Evolutionary conservation across 2,888 invertebrate species (phyloP).

Genomic region (Chironomus riparius): DNA sequence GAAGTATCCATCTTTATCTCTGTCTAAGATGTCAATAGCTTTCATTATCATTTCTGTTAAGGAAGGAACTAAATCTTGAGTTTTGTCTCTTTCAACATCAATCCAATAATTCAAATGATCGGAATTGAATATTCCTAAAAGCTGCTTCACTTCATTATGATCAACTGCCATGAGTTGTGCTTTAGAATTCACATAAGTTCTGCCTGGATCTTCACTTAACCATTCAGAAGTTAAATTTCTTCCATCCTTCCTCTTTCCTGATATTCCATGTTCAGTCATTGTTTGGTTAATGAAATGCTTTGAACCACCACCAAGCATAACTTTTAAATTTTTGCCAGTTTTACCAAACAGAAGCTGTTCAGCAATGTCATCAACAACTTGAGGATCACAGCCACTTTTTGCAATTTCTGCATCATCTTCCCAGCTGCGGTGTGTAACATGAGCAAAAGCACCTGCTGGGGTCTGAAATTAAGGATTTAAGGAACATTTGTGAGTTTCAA

Average conservation of each 20-base stretch:
- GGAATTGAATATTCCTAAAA: conserved; percentile 39
- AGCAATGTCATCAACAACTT: conserved; percentile 59
- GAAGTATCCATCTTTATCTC: conserved; percentile 59
- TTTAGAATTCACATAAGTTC: conserved; percentile 47
- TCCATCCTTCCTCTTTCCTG: conserved; percentile 46
- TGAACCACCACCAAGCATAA: conserved; percentile 42
- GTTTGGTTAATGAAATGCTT: conserved; percentile 34
- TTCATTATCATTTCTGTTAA: conserved; percentile 65
- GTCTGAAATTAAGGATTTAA: background rate
- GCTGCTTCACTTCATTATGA: background rate
- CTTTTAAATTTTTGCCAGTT: conserved; percentile 60
- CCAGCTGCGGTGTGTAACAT: conserved; percentile 59
- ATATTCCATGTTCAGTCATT: background rate
- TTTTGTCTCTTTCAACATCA: conserved; percentile 38
- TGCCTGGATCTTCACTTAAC: conserved; percentile 38
- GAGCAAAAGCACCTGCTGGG: conserved; percentile 49
- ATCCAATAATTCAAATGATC: conserved; percentile 48
- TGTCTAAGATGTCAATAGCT: conserved; percentile 58
- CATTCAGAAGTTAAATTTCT: conserved; percentile 54
- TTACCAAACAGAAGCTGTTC: conserved; percentile 54
- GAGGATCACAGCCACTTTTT: conserved; percentile 39
- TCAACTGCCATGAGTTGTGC: conserved; percentile 39
- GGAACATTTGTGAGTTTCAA: too few relatives aligned
- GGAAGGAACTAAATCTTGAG: conserved; percentile 49
- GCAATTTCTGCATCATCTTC: conserved; percentile 52